phyloP scores from a whole-genome alignment of 1,140 invertebrate species.

The Lepidostoma basale region DNA sequence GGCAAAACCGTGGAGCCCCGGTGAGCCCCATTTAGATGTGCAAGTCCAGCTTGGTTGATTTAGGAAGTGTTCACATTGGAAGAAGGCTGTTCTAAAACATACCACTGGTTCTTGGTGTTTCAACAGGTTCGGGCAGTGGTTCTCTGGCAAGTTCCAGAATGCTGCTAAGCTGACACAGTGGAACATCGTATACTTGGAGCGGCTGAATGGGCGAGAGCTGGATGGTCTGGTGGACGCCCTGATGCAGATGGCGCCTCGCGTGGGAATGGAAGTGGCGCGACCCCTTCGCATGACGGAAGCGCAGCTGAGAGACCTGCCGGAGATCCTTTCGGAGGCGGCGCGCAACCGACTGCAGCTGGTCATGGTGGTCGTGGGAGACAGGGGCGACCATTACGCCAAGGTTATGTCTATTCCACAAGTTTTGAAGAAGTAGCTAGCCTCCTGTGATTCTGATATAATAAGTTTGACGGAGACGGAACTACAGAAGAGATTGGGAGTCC shows the following conservation, averaged over 20 bases:
- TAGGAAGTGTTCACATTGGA: no score
- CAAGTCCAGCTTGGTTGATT: no score
- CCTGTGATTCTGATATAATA: no score
- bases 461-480: no score
- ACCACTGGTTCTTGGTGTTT: slow-evolving; percentile 31
- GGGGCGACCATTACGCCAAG: slow-evolving; percentile 54
- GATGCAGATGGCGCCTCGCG: slow-evolving; percentile 54
- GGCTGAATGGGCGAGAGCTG: not conserved
- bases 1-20: not conserved
- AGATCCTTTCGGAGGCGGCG: not conserved
- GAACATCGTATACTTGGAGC: slow-evolving; percentile 25
- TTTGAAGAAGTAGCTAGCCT: no score
- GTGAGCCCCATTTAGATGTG: no score
- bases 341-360: slow-evolving; percentile 51
- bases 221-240: slow-evolving; percentile 23
- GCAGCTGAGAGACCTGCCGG: slow-evolving; percentile 35
- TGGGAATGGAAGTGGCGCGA: slow-evolving; percentile 44
- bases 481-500: no score
- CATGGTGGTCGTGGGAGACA: slow-evolving; percentile 61
- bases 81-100: no score
- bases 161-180: slow-evolving; percentile 18
- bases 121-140: slow-evolving; percentile 60
- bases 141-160: slow-evolving; percentile 49
- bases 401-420: no score
- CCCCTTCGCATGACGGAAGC: slow-evolving; percentile 33